Conservation (phyloP, 2,113 vertebrate species). For the Tetrao urogallus region DNA sequence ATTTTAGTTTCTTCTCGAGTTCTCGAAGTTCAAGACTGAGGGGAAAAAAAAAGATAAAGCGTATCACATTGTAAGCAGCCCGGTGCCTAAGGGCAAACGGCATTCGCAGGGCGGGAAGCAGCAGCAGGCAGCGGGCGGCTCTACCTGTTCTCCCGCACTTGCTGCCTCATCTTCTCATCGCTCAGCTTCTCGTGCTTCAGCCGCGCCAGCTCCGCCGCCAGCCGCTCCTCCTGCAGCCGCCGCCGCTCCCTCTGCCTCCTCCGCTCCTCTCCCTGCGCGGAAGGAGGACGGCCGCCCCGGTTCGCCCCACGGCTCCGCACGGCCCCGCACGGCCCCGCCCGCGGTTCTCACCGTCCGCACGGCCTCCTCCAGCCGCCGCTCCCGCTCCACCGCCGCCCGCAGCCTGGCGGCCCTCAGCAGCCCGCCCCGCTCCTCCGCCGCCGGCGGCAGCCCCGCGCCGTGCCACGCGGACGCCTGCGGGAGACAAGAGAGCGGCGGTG, state of each 20-base stretch:
- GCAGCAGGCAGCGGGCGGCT: too few relatives aligned
- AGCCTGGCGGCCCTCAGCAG: constrained; percentile 71
- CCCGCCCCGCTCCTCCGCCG: constrained; percentile 72
- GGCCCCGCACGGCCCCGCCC: too few relatives aligned
- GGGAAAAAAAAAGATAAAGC: background rate
- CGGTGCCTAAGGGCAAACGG: rapidly evolving
- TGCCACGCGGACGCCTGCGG: background rate
- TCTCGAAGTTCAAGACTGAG: constrained; percentile 89
- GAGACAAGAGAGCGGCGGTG: background rate
- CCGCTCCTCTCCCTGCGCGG: constrained; percentile 81
- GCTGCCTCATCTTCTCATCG: constrained; percentile 90
- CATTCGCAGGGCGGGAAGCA: background rate
- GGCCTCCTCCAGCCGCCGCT: constrained; percentile 79
- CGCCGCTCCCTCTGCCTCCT: constrained; percentile 64
- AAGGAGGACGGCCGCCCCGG: rapidly evolving
- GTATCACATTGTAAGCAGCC: background rate
- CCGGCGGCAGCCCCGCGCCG: too few relatives aligned
- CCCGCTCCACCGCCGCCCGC: constrained; percentile 78
- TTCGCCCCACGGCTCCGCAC: too few relatives aligned
- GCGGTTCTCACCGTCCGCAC: constrained; percentile 67
- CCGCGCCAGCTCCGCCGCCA: constrained; percentile 85
- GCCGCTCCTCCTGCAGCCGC: constrained; percentile 84
- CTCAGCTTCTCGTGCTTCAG: constrained; percentile 78
- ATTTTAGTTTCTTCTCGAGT: constrained; percentile 87
- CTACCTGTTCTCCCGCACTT: constrained; percentile 89